Base-by-base conservation (phyloP, 2,888 invertebrate species). In the Subacronicta megacephala region DNA sequence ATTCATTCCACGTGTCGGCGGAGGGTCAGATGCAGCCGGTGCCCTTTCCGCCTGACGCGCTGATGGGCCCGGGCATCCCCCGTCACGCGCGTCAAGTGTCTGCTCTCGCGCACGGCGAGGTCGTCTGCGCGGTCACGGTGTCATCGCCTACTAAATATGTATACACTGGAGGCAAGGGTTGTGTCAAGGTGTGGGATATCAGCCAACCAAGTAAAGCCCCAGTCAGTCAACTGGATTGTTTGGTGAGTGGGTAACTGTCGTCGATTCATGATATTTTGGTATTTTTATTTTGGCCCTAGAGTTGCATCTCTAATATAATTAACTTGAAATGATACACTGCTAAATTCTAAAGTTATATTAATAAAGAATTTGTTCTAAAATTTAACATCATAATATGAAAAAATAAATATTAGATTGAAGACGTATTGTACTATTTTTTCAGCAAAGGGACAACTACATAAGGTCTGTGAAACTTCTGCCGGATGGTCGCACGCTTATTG, bases 101-200 rank as follows among this genome's bases (percentile, higher is more conserved):
- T 90, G 98, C 98, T 12, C 95, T 99, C 63, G 97, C 97, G 69
- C 99, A 99, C 90, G 99, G 99, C 26, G 99, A 99, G 78, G 99
- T 99, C 54, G 99, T 99, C 20, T 99, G 99, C 92, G 99, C 99
- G 33, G 99, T 99, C 45, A 99, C 99, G 59, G 98, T 99, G 81
- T 98, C 98, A 64, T 98, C 98, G 90, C 98, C 98, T 59, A 98
- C 98, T 47, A 97, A 97, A 87, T 97, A 98, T 91, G 98, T 98
- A 46, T 99, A 99, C 95, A 99, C 99, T 3, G 99, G 98, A 42
- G 99, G 98, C 77, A 99, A 98, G 93, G 99, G 99, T 64, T 98
- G 99, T 93, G 99, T 99, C 75, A 99, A 99, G 93, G 98, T 99
- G 60, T 99, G 99, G 99, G 98, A 99, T 93, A 98, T 98, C 89